Percentiles rank a stretch among this genome's conserved stretches.
phyloP scores from a whole-genome alignment of 1,140 invertebrate genomes.

The Thrips palmi region DNA sequence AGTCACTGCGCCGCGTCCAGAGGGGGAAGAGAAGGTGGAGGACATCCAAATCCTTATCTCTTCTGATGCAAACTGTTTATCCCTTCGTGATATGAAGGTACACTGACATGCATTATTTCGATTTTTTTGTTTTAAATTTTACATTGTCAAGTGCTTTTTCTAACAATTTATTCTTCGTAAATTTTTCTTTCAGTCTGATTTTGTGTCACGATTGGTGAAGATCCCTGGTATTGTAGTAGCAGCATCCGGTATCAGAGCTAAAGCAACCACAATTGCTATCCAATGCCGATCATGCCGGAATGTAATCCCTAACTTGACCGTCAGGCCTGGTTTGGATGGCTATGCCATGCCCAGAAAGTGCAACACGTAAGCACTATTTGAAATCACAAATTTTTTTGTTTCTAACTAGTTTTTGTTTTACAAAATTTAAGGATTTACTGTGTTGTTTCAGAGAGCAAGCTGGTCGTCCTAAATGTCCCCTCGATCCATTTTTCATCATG shows the following conservation, averaged over 20 bases:
- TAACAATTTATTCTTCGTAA: conserved; percentile 14
- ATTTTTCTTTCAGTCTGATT: conserved; percentile 56
- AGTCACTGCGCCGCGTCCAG: conserved; percentile 75
- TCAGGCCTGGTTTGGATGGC: conserved; percentile 92
- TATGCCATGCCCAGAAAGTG: conserved; percentile 93
- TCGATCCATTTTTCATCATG: conserved; percentile 96
- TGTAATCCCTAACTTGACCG: conserved; percentile 69
- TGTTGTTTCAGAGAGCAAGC: conserved; percentile 58
- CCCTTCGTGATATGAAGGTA: conserved; percentile 76
- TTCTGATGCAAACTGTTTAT: conserved; percentile 65
- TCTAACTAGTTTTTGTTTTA: conserved; percentile 6
- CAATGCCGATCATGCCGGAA: conserved; percentile 90
- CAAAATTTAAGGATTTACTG: conserved; percentile 13
- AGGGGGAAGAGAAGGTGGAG: conserved; percentile 75
- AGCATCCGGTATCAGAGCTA: conserved; percentile 83
- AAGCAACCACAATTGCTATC: conserved; percentile 86
- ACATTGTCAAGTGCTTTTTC: not conserved
- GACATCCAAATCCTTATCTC: conserved; percentile 87
- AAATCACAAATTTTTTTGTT: conserved; percentile 3
- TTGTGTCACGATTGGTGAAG: conserved; percentile 85
- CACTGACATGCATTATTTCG: conserved; percentile 4
- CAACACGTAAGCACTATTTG: conserved; percentile 49
- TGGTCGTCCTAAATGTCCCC: conserved; percentile 74
- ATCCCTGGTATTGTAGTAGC: conserved; percentile 91
- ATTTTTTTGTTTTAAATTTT: not conserved